A percentile compares a stretch with the other conserved stretches of the same genome.
Conservation (phyloP, 2,113 vertebrate species). For the Nerophis ophidion region DNA sequence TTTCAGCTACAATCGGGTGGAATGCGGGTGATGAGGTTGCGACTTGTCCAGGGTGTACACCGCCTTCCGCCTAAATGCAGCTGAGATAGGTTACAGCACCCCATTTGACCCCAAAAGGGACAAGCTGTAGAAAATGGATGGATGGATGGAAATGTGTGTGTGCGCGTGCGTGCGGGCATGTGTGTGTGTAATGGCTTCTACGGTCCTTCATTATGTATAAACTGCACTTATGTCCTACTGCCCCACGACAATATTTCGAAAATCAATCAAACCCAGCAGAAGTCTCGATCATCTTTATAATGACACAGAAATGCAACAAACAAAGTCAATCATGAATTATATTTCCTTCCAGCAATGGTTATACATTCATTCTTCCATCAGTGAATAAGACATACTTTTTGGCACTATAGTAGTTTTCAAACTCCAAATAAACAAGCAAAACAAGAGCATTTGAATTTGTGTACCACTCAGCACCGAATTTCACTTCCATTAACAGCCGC, state of each 20-base stretch:
- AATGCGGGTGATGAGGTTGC: too few relatives aligned
- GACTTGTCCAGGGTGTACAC: too few relatives aligned
- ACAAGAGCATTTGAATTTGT: not conserved
- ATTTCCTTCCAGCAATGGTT: conserved; percentile 24
- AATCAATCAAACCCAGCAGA: conserved; percentile 11
- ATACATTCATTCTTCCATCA: conserved; percentile 36
- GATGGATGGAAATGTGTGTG: too few relatives aligned
- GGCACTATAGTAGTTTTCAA: conserved; percentile 18
- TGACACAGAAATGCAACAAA: not conserved
- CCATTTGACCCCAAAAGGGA: too few relatives aligned
- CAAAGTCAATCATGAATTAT: conserved; percentile 13
- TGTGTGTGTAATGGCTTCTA: conserved; percentile 8
- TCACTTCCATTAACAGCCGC: too few relatives aligned
- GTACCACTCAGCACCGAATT: too few relatives aligned
- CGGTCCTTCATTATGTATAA: conserved; percentile 30
- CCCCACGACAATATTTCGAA: conserved; percentile 12
- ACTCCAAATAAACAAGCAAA: not conserved
- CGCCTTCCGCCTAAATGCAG: too few relatives aligned
- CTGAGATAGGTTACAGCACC: too few relatives aligned
- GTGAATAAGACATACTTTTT: conserved; percentile 23
- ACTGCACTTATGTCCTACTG: conserved; percentile 13
- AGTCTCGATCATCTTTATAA: not conserved
- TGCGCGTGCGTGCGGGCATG: too few relatives aligned
- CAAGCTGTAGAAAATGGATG: too few relatives aligned
- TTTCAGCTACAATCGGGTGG: too few relatives aligned